Evolutionary conservation across 1,140 invertebrate genomes (phyloP).

Genomic region (Neelides sp.): DNA sequence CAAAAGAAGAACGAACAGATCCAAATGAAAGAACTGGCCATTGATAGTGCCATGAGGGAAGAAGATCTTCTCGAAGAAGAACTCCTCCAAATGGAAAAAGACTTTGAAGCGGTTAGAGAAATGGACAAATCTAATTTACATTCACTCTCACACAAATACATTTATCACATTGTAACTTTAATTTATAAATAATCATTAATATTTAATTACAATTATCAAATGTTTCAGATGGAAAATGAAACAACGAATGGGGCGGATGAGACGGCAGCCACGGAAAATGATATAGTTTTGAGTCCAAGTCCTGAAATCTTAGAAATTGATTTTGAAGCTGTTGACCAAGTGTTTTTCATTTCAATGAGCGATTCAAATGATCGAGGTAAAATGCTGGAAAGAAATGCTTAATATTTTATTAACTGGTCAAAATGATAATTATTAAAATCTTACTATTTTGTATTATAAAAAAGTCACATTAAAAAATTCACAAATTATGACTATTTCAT

Average conservation of each 20-base stretch:
- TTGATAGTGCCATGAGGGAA: conserved; percentile 57
- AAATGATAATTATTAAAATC: neutral
- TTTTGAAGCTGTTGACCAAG: conserved; percentile 18
- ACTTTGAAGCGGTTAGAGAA: conserved; percentile 28
- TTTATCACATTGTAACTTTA: no score
- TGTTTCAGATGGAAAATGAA: conserved; percentile 24
- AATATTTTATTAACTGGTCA: neutral
- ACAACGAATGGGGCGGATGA: conserved; percentile 7
- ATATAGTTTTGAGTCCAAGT: conserved; percentile 15
- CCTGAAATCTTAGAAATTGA: conserved; percentile 8
- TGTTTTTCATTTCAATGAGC: conserved; percentile 22
- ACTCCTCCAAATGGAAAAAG: conserved; percentile 58
- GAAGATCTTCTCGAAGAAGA: conserved; percentile 67
- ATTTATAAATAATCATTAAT: no score
- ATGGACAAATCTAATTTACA: neutral
- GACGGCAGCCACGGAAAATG: conserved; percentile 10
- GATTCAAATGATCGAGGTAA: neutral
- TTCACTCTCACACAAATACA: neutral
- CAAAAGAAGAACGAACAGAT: conserved; percentile 38
- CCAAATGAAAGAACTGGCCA: conserved; percentile 41
- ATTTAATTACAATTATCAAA: no score
- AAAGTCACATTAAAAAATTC: no score
- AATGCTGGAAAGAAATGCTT: neutral
- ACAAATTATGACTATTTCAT: no score
- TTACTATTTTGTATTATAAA: neutral